Conservation (phyloP, 1,140 invertebrate genomes). For the Nymphalis io region DNA sequence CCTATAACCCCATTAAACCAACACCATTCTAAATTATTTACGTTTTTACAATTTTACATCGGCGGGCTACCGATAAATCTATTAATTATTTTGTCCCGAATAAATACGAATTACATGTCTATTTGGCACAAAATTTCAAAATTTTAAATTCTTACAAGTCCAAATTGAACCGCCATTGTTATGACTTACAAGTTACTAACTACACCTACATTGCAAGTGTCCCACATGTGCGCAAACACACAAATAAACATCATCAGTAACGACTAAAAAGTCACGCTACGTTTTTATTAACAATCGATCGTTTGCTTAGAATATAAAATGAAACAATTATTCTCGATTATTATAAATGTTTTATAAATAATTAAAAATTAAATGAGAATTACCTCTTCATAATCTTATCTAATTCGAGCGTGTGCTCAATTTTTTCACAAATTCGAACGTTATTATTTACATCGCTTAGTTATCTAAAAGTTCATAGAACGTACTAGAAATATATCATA, state of each 20-base stretch:
- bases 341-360: slow-evolving; percentile 18
- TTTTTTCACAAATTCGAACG: slow-evolving; percentile 34
- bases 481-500: slow-evolving; percentile 97
- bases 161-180: slow-evolving; percentile 38
- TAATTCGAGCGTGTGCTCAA: slow-evolving; percentile 27
- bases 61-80: slow-evolving; percentile 52
- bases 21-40: slow-evolving; percentile 55
- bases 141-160: slow-evolving; percentile 14
- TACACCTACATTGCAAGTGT: slow-evolving; percentile 57
- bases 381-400: slow-evolving; percentile 38
- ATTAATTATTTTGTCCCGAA: slow-evolving; percentile 73
- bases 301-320: slow-evolving; percentile 10
- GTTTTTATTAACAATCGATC: slow-evolving; percentile 3
- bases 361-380: slow-evolving; percentile 36
- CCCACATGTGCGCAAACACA: slow-evolving; percentile 41
- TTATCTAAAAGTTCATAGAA: slow-evolving; percentile 90
- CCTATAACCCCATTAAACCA: slow-evolving; percentile 51
- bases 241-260: slow-evolving; percentile 19
- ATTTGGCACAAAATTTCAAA: slow-evolving; percentile 76
- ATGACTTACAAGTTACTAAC: slow-evolving; percentile 30
- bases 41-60: slow-evolving; percentile 54
- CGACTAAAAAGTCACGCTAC: slow-evolving; percentile 13
- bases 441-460: slow-evolving; percentile 69
- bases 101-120: slow-evolving; percentile 65
- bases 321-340: slow-evolving; percentile 16